Evolutionary conservation across 2,888 invertebrate genomes (phyloP).

Genomic region (Aromia moschata): DNA sequence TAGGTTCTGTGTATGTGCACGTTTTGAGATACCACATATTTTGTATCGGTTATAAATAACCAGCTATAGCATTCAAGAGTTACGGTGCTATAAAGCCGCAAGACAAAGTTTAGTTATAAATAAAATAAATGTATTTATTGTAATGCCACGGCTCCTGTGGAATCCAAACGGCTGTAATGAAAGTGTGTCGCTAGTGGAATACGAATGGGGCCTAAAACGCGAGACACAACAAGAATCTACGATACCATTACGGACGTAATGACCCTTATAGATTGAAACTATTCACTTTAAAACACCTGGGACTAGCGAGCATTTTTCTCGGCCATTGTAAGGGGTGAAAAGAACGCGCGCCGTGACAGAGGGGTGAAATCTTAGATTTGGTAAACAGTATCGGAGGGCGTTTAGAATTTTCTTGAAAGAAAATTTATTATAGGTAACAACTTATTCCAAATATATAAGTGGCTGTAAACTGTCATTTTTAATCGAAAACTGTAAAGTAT

Average conservation of each 20-base stretch:
- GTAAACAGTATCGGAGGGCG: too few relatives aligned
- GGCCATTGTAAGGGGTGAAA: slow-evolving; percentile 3
- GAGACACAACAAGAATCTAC: slow-evolving; percentile 35
- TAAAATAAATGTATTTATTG: slow-evolving; percentile 38
- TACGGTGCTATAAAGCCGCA: slow-evolving; percentile 9
- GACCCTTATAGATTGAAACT: slow-evolving; percentile 46
- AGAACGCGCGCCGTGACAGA: too few relatives aligned
- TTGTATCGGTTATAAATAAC: not conserved
- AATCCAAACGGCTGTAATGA: slow-evolving; percentile 42
- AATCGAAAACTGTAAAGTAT: too few relatives aligned
- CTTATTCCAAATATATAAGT: too few relatives aligned
- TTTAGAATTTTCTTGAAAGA: too few relatives aligned
- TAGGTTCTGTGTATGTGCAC: too few relatives aligned
- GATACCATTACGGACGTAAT: slow-evolving; percentile 38
- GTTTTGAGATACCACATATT: not conserved
- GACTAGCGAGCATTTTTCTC: slow-evolving; percentile 19
- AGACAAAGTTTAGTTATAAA: slow-evolving; percentile 20
- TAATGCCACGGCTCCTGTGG: slow-evolving; percentile 35
- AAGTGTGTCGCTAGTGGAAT: slow-evolving; percentile 40
- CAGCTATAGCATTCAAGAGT: not conserved
- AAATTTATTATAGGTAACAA: too few relatives aligned
- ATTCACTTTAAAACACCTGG: slow-evolving; percentile 44
- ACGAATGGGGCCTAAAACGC: slow-evolving; percentile 38
- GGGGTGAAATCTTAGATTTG: too few relatives aligned
- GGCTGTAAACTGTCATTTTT: too few relatives aligned